Evolutionary conservation across 2,797 vertebrate genomes (phyloP).

Genomic region (Phaenicophaeus curvirostris): DNA sequence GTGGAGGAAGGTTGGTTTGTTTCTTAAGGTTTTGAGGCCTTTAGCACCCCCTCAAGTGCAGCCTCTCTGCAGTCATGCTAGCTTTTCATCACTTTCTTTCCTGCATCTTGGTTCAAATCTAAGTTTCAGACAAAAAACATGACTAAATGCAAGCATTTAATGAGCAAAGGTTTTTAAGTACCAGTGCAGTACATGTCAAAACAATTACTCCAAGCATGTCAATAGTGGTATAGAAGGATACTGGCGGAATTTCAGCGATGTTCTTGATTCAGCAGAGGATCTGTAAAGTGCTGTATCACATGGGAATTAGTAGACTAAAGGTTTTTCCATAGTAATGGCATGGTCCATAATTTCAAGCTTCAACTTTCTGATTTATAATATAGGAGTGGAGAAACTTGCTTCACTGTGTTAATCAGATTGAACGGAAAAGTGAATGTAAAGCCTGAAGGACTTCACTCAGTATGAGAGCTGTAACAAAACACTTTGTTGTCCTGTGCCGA

Average conservation of each 20-base stretch:
- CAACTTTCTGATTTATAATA: neutral
- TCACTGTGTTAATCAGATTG: neutral
- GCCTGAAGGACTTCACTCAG: neutral
- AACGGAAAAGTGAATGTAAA: neutral
- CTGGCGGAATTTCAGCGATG: neutral
- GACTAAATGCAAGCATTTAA: neutral
- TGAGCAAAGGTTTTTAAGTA: neutral
- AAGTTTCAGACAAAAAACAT: neutral
- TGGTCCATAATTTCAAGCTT: neutral
- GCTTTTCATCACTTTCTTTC: too few species aligned
- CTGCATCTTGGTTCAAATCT: neutral
- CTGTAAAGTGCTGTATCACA: neutral
- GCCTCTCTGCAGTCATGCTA: neutral
- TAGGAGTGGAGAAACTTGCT: neutral
- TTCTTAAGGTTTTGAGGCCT: neutral
- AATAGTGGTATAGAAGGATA: neutral
- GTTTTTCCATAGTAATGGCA: neutral
- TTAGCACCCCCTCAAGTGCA: fast-evolving
- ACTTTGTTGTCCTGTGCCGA: neutral
- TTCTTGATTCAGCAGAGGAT: neutral
- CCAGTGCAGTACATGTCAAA: neutral
- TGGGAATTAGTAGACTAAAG: neutral
- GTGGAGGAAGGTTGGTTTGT: neutral
- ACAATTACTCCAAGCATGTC: neutral
- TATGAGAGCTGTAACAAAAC: neutral